A percentile compares a stretch with the other conserved stretches of the same genome.
These are phyloP conservation scores for Melieria crassipennis DNA, from an alignment of 2,888 invertebrate species.

Conservation along the genomic window DNA sequence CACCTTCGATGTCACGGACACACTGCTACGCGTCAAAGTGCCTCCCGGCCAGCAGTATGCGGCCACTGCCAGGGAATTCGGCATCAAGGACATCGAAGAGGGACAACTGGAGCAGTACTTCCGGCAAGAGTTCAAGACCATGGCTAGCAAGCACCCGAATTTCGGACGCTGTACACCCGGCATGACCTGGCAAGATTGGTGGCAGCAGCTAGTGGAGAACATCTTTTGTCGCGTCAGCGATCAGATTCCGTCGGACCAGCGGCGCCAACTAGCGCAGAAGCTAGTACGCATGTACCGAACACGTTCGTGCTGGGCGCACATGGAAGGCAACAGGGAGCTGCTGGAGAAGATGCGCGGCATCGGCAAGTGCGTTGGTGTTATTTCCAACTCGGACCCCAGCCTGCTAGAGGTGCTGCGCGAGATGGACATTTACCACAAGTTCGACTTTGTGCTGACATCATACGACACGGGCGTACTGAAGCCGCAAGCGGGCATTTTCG, in stretches of 20 bases:
- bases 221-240: constrained; percentile 52
- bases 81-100: constrained; percentile 61
- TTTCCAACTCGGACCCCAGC: constrained; percentile 91
- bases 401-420: constrained; percentile 74
- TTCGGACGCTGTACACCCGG: constrained; percentile 74
- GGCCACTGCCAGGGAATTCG: constrained; percentile 74
- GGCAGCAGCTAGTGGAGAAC: constrained; percentile 69
- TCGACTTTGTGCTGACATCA: constrained; percentile 84
- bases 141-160: constrained; percentile 78
- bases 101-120: constrained; percentile 68
- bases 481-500: constrained; percentile 57
- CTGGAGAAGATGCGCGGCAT: constrained; percentile 66
- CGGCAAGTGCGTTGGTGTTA: constrained; percentile 73
- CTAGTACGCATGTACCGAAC: constrained; percentile 77
- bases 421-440: constrained; percentile 71
- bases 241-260: constrained; percentile 46
- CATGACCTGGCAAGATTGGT: constrained; percentile 83
- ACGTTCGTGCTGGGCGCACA: constrained; percentile 76
- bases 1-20: constrained; percentile 91
- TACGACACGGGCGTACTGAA: constrained; percentile 73
- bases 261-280: constrained; percentile 67
- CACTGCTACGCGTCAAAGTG: constrained; percentile 76
- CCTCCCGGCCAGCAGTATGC: constrained; percentile 78
- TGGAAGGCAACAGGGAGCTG: constrained; percentile 72
- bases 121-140: constrained; percentile 71